Evolutionary conservation across 2,888 invertebrate genomes (phyloP).

Genomic region (Phengaris alcon): DNA sequence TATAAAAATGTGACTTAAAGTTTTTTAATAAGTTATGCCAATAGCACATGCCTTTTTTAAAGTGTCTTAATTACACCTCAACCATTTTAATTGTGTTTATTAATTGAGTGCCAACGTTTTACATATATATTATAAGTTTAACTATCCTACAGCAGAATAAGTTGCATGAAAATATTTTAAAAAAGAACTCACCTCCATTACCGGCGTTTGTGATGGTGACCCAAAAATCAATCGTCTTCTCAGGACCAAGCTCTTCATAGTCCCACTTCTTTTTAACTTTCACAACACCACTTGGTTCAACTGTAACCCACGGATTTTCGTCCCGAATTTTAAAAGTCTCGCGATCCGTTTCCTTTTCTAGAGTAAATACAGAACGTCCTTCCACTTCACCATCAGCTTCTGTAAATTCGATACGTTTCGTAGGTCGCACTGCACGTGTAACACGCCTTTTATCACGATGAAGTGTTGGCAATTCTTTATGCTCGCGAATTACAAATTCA

Average conservation of each 20-base stretch:
- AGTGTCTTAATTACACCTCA: background rate
- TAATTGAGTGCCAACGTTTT: background rate
- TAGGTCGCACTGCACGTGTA: conserved; percentile 95
- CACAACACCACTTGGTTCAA: conserved; percentile 94
- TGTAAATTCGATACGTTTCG: conserved; percentile 94
- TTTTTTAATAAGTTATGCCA: too few species aligned
- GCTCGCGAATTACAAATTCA: conserved; percentile 82
- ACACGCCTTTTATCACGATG: conserved; percentile 87
- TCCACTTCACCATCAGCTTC: conserved; percentile 94
- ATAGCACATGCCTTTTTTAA: too few species aligned
- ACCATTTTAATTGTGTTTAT: background rate
- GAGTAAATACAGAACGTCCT: conserved; percentile 91
- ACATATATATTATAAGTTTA: too few species aligned
- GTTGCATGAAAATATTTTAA: background rate
- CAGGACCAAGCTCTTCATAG: conserved; percentile 95
- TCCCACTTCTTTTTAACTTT: conserved; percentile 98
- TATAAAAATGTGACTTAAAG: too few species aligned
- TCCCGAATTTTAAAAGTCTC: conserved; percentile 96
- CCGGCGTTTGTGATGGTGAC: conserved; percentile 95
- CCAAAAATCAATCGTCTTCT: conserved; percentile 97
- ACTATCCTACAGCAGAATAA: background rate
- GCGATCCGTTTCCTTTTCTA: conserved; percentile 94
- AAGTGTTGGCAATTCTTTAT: conserved; percentile 81
- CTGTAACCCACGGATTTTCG: conserved; percentile 96
- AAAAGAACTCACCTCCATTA: conserved; percentile 86